Evolutionary conservation across 2,113 vertebrate species (phyloP).

Genomic region (Dromas ardeola): DNA sequence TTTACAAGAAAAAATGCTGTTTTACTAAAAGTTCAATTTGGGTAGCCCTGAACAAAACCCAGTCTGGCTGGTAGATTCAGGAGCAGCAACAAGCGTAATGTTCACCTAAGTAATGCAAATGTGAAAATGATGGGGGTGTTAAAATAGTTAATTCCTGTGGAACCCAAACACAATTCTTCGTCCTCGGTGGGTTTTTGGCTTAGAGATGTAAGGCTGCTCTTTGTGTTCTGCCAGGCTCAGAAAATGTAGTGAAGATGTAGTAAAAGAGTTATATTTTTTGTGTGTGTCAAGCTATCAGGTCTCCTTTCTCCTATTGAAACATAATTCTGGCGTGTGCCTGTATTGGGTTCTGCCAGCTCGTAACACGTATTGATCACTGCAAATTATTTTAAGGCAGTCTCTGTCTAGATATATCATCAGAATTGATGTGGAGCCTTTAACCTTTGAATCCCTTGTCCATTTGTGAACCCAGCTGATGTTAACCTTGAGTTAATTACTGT

Average conservation of each 20-base stretch:
- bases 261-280: background rate
- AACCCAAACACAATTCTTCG: background rate
- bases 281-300: background rate
- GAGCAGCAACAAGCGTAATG: background rate
- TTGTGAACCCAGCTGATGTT: background rate
- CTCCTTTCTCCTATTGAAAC: background rate
- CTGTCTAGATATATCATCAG: fast-evolving
- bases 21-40: background rate
- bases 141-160: background rate
- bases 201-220: background rate
- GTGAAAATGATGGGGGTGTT: background rate
- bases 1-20: background rate
- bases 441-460: background rate
- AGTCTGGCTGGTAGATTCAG: background rate
- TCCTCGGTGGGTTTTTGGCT: background rate
- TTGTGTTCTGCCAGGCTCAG: background rate
- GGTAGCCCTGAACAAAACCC: background rate
- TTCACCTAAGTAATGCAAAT: background rate
- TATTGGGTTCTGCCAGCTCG: background rate
- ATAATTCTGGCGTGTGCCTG: fast-evolving
- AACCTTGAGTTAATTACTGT: background rate
- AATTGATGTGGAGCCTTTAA: background rate
- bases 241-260: background rate
- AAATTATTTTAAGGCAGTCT: background rate
- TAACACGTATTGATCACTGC: background rate